phyloP scores from a whole-genome alignment of 37 sponge, comb jelly and placozoan species.

The Bolinopsis microptera region DNA sequence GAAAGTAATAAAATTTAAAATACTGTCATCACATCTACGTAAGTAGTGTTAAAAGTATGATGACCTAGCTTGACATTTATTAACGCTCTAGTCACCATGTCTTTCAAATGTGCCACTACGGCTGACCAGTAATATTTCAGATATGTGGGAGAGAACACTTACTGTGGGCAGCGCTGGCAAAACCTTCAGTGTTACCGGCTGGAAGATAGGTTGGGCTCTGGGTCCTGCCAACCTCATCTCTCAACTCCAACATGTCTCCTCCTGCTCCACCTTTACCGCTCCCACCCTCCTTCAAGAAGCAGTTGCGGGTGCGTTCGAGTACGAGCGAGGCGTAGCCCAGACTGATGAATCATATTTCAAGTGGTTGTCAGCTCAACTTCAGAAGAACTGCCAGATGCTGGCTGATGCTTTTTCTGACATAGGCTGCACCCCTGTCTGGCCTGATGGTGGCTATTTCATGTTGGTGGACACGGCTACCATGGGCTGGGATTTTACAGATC shows the following conservation, averaged over 20 bases:
- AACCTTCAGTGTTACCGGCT: slow-evolving; percentile 95
- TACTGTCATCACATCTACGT: no score
- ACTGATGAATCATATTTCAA: slow-evolving; percentile 80
- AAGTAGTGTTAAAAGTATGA: no score
- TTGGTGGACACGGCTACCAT: slow-evolving; percentile 78
- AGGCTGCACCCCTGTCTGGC: slow-evolving; percentile 85
- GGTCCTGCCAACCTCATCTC: slow-evolving; percentile 83
- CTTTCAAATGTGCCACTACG: background rate
- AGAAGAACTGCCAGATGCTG: slow-evolving; percentile 80
- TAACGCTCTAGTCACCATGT: no score
- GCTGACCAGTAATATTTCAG: slow-evolving; percentile 72
- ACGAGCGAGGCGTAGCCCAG: slow-evolving; percentile 70
- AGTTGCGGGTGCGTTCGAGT: slow-evolving; percentile 76
- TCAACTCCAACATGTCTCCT: slow-evolving; percentile 69
- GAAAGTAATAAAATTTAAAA: no score
- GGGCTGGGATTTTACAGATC: slow-evolving; percentile 67
- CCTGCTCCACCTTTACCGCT: slow-evolving; percentile 73
- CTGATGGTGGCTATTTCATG: slow-evolving; percentile 94
- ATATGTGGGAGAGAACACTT: slow-evolving; percentile 96
- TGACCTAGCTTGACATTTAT: no score
- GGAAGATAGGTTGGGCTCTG: slow-evolving; percentile 98
- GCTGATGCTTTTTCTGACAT: slow-evolving; percentile 75
- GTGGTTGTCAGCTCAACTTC: slow-evolving; percentile 68
- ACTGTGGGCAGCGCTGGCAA: slow-evolving; percentile 97
- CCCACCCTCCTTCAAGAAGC: slow-evolving; percentile 89